Base-by-base conservation (phyloP, 2,113 vertebrate species). In the Antigone vipio region DNA sequence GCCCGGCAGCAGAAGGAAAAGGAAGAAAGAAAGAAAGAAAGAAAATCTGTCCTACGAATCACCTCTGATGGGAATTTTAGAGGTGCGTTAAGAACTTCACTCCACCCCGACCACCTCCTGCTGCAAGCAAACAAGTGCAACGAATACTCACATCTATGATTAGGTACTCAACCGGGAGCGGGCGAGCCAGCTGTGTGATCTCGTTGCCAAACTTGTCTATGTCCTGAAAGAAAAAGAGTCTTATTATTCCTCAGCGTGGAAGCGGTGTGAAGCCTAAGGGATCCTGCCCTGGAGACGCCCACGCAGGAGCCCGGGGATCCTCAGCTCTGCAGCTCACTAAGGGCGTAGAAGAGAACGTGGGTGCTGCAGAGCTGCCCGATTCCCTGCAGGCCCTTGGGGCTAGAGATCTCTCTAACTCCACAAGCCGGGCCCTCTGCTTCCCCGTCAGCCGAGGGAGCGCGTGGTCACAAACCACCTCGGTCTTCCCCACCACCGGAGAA, bases 201-300 rank as follows among this genome's bases (percentile, higher is more conserved):
- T 99, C 99, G 1, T 99, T 99, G 77, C 99, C 99, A 97, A 99
- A 99, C 95, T 99, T 99, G 98, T 99, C 99, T 97, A 98, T 99
- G 95, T 99, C 99, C 99, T 99, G 97, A 40, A 98, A 98, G 34
- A 78, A 84, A 62, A 91, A 77, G 14, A 92, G 22, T 3, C 6
- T 29, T 13, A 24, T 88, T 60, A 92, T 18, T 94, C 67, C 67
- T 67, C 62, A 42, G 55, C 9, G 6, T 5, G 58, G 78, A 53
- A 67, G 15, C 2, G 9, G 17, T 1, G 58, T 38, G 71, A 63
- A 83, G 53, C 32, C 76, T 22, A 22, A 4, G 27, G 73, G 64
- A 74, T 42, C 35, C 35, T 69, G 49, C 49, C 69, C 73, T 24
- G 15, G 63, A 40, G 49, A 40, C 5, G 5, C 67, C 71, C 27